Conservation (phyloP, 2,113 vertebrate species). For the Pelusios castaneus region DNA sequence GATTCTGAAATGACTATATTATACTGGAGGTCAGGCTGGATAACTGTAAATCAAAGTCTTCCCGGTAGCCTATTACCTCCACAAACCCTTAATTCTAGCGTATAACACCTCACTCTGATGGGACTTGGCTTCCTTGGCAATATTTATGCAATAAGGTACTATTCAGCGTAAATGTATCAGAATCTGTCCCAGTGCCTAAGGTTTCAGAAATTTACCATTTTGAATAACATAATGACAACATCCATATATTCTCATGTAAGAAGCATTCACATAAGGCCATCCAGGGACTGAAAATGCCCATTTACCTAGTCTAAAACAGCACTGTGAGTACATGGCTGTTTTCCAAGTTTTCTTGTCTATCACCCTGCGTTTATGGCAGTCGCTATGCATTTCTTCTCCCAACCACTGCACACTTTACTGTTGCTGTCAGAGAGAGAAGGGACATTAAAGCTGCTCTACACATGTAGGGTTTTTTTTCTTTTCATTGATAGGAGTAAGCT, state of each 20-base stretch:
- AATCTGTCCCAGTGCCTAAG: accelerated
- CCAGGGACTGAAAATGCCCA: accelerated
- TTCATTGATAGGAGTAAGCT: slow-evolving; percentile 15
- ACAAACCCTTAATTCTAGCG: background rate
- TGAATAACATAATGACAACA: accelerated
- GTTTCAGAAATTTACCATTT: background rate
- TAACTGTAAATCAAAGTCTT: background rate
- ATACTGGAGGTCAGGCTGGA: background rate
- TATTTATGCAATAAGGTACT: accelerated
- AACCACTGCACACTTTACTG: background rate
- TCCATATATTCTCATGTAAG: accelerated
- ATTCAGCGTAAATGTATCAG: background rate
- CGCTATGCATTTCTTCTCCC: background rate
- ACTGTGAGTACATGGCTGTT: background rate
- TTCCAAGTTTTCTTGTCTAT: background rate
- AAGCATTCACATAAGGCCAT: background rate
- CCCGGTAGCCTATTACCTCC: too few relatives aligned
- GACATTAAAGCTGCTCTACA: background rate
- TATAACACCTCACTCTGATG: background rate
- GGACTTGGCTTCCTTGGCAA: accelerated
- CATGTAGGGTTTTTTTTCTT: background rate
- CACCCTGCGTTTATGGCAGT: background rate
- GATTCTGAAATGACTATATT: background rate
- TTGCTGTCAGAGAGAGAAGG: slow-evolving; percentile 1
- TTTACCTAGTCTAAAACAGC: background rate